Conservation (phyloP, 92 coral and sea anemone species). For the Plumapathes pennacea region DNA sequence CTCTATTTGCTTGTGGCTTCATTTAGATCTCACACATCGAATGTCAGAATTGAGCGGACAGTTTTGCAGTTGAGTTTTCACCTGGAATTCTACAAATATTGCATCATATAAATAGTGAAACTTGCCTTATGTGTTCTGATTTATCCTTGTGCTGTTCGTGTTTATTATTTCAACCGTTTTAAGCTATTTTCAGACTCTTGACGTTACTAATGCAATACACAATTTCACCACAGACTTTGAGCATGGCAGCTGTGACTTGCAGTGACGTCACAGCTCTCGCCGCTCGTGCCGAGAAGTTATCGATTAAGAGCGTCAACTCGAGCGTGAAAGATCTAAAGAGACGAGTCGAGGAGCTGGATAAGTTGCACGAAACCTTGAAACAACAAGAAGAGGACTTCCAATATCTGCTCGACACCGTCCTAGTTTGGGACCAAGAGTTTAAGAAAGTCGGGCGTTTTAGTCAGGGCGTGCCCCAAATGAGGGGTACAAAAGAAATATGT, state of each 20-base stretch:
- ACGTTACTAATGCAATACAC: too few relatives aligned
- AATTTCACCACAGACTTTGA: neutral
- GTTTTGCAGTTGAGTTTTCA: too few relatives aligned
- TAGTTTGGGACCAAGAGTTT: slow-evolving; percentile 88
- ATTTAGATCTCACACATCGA: too few relatives aligned
- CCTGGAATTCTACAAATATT: too few relatives aligned
- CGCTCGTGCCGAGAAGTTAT: slow-evolving; percentile 68
- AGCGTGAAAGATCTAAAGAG: slow-evolving; percentile 62
- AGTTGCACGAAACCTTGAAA: slow-evolving; percentile 73
- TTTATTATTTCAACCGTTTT: too few relatives aligned
- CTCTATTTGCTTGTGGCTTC: too few relatives aligned
- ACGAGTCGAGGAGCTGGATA: slow-evolving; percentile 69
- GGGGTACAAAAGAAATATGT: slow-evolving; percentile 77
- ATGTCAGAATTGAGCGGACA: too few relatives aligned
- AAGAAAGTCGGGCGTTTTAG: slow-evolving; percentile 85
- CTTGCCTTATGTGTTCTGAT: neutral
- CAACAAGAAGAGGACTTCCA: slow-evolving; percentile 85
- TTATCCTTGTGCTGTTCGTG: too few relatives aligned
- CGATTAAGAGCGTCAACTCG: slow-evolving; percentile 67
- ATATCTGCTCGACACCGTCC: slow-evolving; percentile 68
- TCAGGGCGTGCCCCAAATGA: slow-evolving; percentile 94
- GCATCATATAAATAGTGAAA: too few relatives aligned
- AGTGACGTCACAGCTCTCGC: slow-evolving; percentile 43
- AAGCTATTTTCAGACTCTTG: too few relatives aligned
- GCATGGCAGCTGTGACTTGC: slow-evolving; percentile 49